These are phyloP conservation scores for Rhinella marina DNA, from an alignment of 2,797 vertebrate species.

Conservation along the genomic window DNA sequence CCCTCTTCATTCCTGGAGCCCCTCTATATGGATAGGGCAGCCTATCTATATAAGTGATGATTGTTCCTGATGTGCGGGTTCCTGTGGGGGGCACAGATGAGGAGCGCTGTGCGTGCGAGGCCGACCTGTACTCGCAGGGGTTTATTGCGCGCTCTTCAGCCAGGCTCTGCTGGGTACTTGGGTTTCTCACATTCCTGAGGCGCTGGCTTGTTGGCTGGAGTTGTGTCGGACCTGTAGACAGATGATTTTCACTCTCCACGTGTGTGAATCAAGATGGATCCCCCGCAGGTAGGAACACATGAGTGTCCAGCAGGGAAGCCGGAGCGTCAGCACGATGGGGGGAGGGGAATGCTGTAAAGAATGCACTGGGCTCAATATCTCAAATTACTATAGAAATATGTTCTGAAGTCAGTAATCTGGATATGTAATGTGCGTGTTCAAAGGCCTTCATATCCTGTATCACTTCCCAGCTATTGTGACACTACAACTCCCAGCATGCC, in stretches of 20 bases:
- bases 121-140: background rate
- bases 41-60: background rate
- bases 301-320: constrained; percentile 17
- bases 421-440: background rate
- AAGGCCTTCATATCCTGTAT: background rate
- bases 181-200: constrained; percentile 1
- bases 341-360: background rate
- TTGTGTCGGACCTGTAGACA: constrained; percentile 27
- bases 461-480: too few species aligned
- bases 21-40: too few species aligned
- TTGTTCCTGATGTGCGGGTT: background rate
- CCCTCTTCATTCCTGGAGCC: too few species aligned
- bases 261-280: constrained; percentile 28
- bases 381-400: background rate
- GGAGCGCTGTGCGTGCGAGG: background rate
- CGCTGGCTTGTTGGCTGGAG: background rate
- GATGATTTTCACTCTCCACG: constrained; percentile 26
- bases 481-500: constrained; percentile 24
- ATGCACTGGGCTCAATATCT: background rate
- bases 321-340: background rate
- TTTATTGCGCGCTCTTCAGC: background rate
- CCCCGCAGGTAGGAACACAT: constrained; percentile 35
- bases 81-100: background rate
- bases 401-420: background rate
- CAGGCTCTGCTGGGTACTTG: background rate